Base-by-base conservation (phyloP, 2,888 invertebrate species). In the Steinernema scapterisci region DNA sequence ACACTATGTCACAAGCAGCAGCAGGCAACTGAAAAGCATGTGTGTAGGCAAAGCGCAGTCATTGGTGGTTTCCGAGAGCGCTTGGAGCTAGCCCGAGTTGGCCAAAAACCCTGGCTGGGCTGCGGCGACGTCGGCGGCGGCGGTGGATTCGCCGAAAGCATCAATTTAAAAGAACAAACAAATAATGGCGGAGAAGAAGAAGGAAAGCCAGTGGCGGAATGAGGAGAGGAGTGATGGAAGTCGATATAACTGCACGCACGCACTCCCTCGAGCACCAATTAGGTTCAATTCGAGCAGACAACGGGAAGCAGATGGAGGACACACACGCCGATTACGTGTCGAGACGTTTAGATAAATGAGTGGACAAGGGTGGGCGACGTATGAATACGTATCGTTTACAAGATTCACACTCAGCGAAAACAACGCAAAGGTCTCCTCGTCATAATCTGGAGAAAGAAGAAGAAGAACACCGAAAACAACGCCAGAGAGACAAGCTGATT, bases 101-200 rank as follows among this genome's bases (percentile, higher is more conserved):
- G 54, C 27, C 63, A 23, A 16, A 16, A 13, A 21, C 23, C 25
- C 25, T n/a, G n/a, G n/a, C 52, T 1, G n/a, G 16, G 52, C 23
- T 23, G 23, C 21, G n/a, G 52, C 52, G 16, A 21, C 6, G 63
- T 1, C 54, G 23, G 48, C 19, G 13, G 52, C 52, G 23, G 48
- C 19, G 13, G 52, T 23, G 3, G 27, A 71, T 19, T 71, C 51
- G 71, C n/a, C 46, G 44, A 51, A 46, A 23, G 46, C 71, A 71
- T 27, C 51, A 71, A 71, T 71, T 71, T 71, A n/a, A 71, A 71
- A 48, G 71, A 71, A 48, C 71, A 71, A 71, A 71, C 45, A 71
- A 71, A 71, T 71, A 44, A 44, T 46, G 44, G 51, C 19, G 25
- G 44, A 25, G 44, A 43, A 3, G 5, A 9, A 38, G 38, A 9